phyloP scores from a whole-genome alignment of 2,888 invertebrate species.

The Hypselothyrea guttata region DNA sequence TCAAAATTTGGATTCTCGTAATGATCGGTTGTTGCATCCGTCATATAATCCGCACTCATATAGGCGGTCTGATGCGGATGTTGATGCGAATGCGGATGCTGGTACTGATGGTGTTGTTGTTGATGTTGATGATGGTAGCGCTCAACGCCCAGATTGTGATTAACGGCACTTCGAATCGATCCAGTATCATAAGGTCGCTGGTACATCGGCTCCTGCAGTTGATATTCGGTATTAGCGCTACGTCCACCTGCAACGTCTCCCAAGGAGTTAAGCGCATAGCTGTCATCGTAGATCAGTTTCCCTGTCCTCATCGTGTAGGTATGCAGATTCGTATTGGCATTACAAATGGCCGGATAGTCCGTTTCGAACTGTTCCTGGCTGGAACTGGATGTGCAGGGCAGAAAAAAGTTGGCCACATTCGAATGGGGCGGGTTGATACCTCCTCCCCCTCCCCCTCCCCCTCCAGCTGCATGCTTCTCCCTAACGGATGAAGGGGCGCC shows the following conservation, averaged over 20 bases:
- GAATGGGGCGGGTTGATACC: slow-evolving; percentile 47
- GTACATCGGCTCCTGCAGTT: slow-evolving; percentile 78
- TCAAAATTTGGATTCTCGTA: slow-evolving; percentile 83
- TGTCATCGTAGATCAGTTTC: slow-evolving; percentile 89
- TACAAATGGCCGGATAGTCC: slow-evolving; percentile 92
- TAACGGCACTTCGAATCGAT: slow-evolving; percentile 70
- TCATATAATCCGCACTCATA: slow-evolving; percentile 69
- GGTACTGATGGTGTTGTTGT: slow-evolving; percentile 27
- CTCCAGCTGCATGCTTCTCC: slow-evolving; percentile 84
- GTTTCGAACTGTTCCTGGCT: slow-evolving; percentile 92
- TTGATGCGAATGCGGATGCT: neutral
- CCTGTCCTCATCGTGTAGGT: slow-evolving; percentile 91
- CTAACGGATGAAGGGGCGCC: slow-evolving; percentile 78
- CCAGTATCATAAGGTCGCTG: slow-evolving; percentile 81
- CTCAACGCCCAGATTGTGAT: slow-evolving; percentile 53
- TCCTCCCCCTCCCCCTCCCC: too few relatives aligned
- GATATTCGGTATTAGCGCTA: slow-evolving; percentile 63
- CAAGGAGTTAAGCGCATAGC: slow-evolving; percentile 84
- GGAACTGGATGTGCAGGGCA: slow-evolving; percentile 92
- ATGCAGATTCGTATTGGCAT: slow-evolving; percentile 92
- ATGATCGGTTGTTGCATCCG: slow-evolving; percentile 80
- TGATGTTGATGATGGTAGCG: slow-evolving; percentile 54
- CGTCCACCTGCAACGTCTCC: slow-evolving; percentile 13
- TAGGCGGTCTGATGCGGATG: slow-evolving; percentile 28
- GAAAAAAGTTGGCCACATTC: slow-evolving; percentile 89